Evolutionary conservation across 2,888 invertebrate species (phyloP).

Genomic region (Drosophila flavopinicola): DNA sequence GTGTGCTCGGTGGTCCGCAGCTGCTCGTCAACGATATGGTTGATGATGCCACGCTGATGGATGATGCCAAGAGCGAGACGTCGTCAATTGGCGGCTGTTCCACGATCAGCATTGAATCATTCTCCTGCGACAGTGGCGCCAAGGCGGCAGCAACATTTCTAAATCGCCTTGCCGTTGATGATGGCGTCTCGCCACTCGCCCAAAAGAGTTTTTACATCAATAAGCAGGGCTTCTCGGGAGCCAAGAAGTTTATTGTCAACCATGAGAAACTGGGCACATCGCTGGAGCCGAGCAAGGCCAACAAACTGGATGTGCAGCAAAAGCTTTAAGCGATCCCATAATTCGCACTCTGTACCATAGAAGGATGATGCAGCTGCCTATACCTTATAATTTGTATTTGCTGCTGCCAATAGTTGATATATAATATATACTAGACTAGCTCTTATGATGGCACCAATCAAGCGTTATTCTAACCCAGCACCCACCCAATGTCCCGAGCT

Average conservation of each 20-base stretch:
- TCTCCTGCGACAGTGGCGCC: conserved; percentile 76
- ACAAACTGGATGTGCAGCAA: conserved; percentile 63
- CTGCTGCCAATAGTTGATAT: conserved; percentile 15
- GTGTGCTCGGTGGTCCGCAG: conserved; percentile 52
- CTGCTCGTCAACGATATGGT: conserved; percentile 73
- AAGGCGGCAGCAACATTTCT: conserved; percentile 71
- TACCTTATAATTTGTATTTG: conserved; percentile 14
- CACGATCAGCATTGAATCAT: conserved; percentile 80
- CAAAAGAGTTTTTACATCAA: conserved; percentile 79
- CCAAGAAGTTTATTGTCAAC: conserved; percentile 78
- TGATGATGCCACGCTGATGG: conserved; percentile 82
- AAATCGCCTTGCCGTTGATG: conserved; percentile 69
- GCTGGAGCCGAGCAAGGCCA: conserved; percentile 37
- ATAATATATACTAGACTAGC: conserved; percentile 19
- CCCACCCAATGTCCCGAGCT: conserved; percentile 54
- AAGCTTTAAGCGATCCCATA: conserved; percentile 67
- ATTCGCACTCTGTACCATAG: conserved; percentile 40
- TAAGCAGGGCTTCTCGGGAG: conserved; percentile 76
- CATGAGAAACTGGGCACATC: conserved; percentile 65
- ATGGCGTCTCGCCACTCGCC: conserved; percentile 54
- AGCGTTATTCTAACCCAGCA: conserved; percentile 37
- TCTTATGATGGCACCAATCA: conserved; percentile 37
- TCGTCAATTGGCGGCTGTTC: conserved; percentile 81
- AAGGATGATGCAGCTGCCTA: conserved; percentile 15
- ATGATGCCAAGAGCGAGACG: conserved; percentile 82